Base-by-base conservation (phyloP, 2,797 vertebrate species). In the Danionella dracula region DNA sequence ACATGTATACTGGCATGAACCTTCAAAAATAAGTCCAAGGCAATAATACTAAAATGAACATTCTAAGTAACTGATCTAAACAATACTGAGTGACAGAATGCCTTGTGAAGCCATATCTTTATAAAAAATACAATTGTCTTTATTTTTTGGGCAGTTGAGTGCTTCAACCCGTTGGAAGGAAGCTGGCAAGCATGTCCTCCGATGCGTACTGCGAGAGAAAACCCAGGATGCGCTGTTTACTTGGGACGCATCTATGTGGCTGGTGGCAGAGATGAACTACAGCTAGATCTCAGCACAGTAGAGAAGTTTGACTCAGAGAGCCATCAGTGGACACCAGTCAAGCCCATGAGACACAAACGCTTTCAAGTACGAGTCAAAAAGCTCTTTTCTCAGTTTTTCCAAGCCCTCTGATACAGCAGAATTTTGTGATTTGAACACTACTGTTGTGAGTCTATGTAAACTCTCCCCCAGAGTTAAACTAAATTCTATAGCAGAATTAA, bases 161-260 rank as follows among this genome's bases (percentile, higher is more conserved):
- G 73, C 4, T 88, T 82, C 79, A 67, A 74, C 73, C 82, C 81
- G 1, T 27, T 31, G 58, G 84, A 88, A 0, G 84, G 84, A 20
- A 70, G 41, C 10, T 89, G 87, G 84, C 68, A 57, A 1, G 42
- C 71, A 13, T 85, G 84, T 45, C 46, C 81, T 45, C 76, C 83
- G 42, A 81, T 87, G 74, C 61, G 80, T 32, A 74, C 70, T 46
- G 77, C 81, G 64, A 79, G 86, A 58, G 80, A 87, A 78, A 75
- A 72, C 0, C 81, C 84, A 0, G 85, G 81, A 32, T 87, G 84
- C 7, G 12, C 54, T 0, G 81, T 81, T 0, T 83, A 79, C 62
- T 76, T 79, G 62, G 80, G 76, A 1, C 60, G 72, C 51, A 72
- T 87, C 73, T 83, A 84, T 0, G 70, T 81, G 38, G 78, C 79